phyloP scores from a whole-genome alignment of 1,140 invertebrate genomes.

The Phymorhynchus buccinoides region DNA sequence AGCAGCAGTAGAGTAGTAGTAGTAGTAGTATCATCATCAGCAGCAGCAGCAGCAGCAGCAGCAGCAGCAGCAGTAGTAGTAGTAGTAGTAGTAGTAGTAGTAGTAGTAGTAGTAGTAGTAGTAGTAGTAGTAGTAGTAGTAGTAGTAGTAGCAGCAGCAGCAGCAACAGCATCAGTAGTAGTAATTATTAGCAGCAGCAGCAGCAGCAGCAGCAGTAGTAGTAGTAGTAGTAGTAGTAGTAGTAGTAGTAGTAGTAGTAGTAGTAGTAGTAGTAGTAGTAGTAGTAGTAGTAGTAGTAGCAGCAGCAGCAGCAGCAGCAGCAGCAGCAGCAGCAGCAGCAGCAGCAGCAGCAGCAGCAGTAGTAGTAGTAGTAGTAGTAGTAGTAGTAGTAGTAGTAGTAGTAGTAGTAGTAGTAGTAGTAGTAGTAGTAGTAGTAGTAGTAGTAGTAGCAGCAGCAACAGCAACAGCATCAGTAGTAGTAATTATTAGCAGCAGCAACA shows the following conservation, averaged over 20 bases:
- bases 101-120: conserved; percentile 2
- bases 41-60: too few relatives aligned
- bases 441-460: conserved; percentile 28
- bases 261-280: conserved; percentile 29
- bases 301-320: neutral
- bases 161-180: too few relatives aligned
- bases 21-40: too few relatives aligned
- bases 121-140: conserved; percentile 26
- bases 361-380: conserved; percentile 25
- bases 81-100: too few relatives aligned
- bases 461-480: conserved; percentile 24
- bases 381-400: too few relatives aligned
- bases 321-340: too few relatives aligned
- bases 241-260: conserved; percentile 10
- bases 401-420: too few relatives aligned
- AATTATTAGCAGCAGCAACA: conserved; percentile 5
- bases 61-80: too few relatives aligned
- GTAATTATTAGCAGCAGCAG: too few relatives aligned
- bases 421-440: conserved; percentile 1
- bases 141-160: conserved; percentile 29
- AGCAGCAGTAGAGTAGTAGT: too few relatives aligned
- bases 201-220: conserved; percentile 16
- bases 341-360: too few relatives aligned
- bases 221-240: conserved; percentile 9
- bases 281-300: conserved; percentile 29